phyloP scores from a whole-genome alignment of 2,113 vertebrate species.

The Chaetura pelagica region DNA sequence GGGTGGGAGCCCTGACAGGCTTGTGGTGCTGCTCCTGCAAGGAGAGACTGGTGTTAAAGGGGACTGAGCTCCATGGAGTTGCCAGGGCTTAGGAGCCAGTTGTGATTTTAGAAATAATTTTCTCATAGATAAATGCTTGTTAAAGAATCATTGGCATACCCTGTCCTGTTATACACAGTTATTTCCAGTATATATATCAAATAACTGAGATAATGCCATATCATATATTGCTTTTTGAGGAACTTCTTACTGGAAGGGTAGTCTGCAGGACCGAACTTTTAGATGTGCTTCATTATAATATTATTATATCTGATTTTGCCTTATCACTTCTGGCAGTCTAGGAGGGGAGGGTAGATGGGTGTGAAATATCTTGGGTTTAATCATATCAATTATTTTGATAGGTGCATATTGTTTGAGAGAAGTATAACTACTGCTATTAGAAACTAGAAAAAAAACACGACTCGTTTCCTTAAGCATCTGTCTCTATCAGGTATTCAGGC shows the following conservation, averaged over 20 bases:
- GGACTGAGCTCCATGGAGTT: fast-evolving
- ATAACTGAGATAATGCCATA: neutral
- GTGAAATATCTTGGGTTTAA: neutral
- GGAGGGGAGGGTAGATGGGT: neutral
- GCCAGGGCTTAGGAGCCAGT: neutral
- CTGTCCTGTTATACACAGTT: neutral
- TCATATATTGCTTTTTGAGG: neutral
- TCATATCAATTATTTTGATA: neutral
- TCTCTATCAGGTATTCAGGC: neutral
- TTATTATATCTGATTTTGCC: neutral
- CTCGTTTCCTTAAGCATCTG: neutral
- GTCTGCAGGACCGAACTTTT: neutral
- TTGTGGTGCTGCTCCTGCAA: neutral
- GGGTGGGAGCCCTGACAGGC: neutral
- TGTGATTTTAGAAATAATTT: too few species aligned
- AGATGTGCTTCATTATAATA: neutral
- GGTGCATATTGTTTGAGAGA: neutral
- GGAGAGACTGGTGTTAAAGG: too few species aligned
- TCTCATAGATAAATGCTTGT: neutral
- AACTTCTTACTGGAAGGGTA: neutral
- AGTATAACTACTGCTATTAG: neutral
- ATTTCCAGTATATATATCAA: neutral
- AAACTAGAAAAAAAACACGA: neutral
- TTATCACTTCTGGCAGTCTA: neutral
- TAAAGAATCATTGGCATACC: neutral